Evolutionary conservation across 1,140 invertebrate genomes (phyloP).

Genomic region (Cydia fagiglandana): DNA sequence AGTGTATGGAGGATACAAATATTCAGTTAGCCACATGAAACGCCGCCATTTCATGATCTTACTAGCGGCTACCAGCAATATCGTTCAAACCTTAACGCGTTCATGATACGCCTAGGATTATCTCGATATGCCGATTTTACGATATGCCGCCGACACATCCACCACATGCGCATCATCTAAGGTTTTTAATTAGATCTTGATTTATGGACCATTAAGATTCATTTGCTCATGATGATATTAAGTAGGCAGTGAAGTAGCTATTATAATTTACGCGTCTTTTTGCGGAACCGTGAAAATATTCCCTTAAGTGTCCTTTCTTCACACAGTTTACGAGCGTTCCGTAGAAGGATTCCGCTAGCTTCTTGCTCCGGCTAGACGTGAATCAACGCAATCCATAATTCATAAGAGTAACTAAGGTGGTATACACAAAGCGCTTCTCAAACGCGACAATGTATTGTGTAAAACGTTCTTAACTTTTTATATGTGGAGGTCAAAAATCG

Average conservation of each 20-base stretch:
- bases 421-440: not conserved
- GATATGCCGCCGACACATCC: no score
- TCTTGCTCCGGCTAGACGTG: slow-evolving; percentile 46
- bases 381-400: slow-evolving; percentile 68
- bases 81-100: no score
- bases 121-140: no score
- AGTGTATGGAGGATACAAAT: no score
- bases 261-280: not conserved
- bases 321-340: slow-evolving; percentile 11
- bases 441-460: not conserved
- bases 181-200: no score
- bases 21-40: no score
- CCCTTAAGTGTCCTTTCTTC: slow-evolving; percentile 9
- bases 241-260: not conserved
- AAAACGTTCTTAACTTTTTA: not conserved
- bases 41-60: no score
- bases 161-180: no score
- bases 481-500: not conserved
- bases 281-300: slow-evolving; percentile 5
- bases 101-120: no score
- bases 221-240: not conserved
- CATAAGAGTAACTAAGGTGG: slow-evolving; percentile 53
- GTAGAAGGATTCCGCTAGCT: slow-evolving; percentile 4
- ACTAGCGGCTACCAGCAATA: no score
- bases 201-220: no score